These are phyloP conservation scores for Cryptosula pallasiana DNA, from an alignment of 2,888 invertebrate genomes.

Conservation along the genomic window DNA sequence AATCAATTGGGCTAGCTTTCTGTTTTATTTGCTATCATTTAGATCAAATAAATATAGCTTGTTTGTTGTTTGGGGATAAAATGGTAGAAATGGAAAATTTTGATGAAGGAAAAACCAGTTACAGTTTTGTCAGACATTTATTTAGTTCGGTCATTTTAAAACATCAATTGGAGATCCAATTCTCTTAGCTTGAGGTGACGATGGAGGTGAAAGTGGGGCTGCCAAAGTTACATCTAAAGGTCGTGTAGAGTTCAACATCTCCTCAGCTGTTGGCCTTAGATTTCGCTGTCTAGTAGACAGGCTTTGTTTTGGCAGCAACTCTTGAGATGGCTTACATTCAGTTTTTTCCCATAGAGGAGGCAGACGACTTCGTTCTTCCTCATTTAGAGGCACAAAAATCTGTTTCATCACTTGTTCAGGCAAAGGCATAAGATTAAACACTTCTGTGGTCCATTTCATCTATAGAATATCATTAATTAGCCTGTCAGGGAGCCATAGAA, in stretches of 20 bases:
- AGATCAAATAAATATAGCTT: no score
- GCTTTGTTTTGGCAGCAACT: not conserved
- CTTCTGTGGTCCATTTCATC: slow-evolving; percentile 13
- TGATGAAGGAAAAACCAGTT: no score
- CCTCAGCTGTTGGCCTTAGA: not conserved
- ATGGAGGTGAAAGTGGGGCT: not conserved
- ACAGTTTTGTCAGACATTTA: no score
- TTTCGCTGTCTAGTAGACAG: not conserved
- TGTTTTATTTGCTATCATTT: no score
- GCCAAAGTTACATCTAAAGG: not conserved
- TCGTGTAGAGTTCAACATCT: not conserved
- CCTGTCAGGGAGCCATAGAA: no score
- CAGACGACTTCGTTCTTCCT: slow-evolving; percentile 18
- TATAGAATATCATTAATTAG: no score
- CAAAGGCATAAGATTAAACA: slow-evolving; percentile 5
- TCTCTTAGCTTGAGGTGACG: not conserved
- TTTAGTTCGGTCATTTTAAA: no score
- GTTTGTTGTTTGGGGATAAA: no score
- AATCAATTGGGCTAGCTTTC: no score
- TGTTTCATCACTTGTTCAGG: not conserved
- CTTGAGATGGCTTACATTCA: slow-evolving; percentile 24
- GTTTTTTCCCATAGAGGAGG: slow-evolving; percentile 15
- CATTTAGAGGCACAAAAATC: slow-evolving; percentile 12
- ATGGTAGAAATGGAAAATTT: no score
- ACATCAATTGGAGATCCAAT: not conserved